Base-by-base conservation (phyloP, 2,797 vertebrate species). In the Pygocentrus nattereri region DNA sequence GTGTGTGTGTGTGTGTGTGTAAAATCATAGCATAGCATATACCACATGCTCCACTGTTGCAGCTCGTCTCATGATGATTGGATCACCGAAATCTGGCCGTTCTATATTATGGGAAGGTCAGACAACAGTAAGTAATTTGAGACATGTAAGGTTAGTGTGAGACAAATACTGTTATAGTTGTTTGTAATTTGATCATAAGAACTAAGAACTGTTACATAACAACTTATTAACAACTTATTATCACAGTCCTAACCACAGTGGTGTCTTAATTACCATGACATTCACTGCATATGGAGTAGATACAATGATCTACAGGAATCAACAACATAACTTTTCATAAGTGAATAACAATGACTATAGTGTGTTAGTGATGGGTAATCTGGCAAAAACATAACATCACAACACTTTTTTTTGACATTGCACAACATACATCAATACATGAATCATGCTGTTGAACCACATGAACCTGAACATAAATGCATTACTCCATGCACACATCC, bases 21-120 rank as follows among this genome's bases (percentile, higher is more conserved):
- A 15, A 49, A 74, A 44, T 31, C 56, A 21, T 74, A 47, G 11
- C 0, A 10, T 85, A 67, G 11, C 0, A 10, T 85, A 67, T 87
- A 99, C 98, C 96, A 97, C 97, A 0, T 99, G 97, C 86, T 99
- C 97, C 88, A 99, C 97, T 4, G 92, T 93, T 65, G 98, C 97
- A 44, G 95, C 96, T 93, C 96, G 95, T 88, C 98, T 96, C 88
- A 99, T 97, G 88, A 99, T 99, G 86, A 99, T 99, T 82, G 97
- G 97, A 18, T 99, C 98, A 3, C 90, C 87, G 54, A 99, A 99
- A 91, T 99, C 98, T 7, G 98, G 98, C 70, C 98, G 96, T 92
- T 98, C 98, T 99, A 52, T 44, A 68, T 52, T 38, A 62, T 1
- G 31, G 52, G 61, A 11, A 64, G 79, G 4, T 50, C 52, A 10